Percentiles rank a stretch among this genome's conserved stretches.
These are phyloP conservation scores for Philaenus spumarius DNA, from an alignment of 1,140 invertebrate species.

Conservation along the genomic window DNA sequence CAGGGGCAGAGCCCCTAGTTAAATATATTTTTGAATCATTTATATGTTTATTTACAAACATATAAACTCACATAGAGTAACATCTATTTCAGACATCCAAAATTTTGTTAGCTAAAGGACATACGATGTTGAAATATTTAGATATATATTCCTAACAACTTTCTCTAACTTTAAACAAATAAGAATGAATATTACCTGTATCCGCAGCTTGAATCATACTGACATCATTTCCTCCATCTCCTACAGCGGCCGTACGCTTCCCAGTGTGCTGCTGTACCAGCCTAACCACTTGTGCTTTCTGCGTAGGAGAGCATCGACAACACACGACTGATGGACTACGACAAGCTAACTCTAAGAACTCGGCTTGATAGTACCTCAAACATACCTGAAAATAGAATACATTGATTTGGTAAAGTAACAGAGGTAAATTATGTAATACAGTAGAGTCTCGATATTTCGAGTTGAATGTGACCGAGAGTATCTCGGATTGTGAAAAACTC, in stretches of 20 bases:
- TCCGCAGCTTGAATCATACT: conserved; percentile 95
- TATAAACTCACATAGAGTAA: no score
- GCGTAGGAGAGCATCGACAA: conserved; percentile 96
- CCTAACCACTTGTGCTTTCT: conserved; percentile 91
- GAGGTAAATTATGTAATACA: no score
- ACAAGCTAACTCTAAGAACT: conserved; percentile 92
- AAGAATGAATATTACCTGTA: conserved; percentile 48
- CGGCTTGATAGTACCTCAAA: conserved; percentile 87
- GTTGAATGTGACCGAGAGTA: no score
- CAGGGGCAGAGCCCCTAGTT: no score
- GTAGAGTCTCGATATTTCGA: no score
- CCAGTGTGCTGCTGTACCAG: conserved; percentile 84
- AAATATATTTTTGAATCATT: no score
- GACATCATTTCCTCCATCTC: conserved; percentile 84
- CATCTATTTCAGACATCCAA: no score
- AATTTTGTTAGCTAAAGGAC: no score
- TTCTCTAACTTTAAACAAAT: conserved; percentile 3
- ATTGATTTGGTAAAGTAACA: no score
- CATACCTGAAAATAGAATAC: conserved; percentile 62
- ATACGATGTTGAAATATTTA: no score
- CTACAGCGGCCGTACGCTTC: conserved; percentile 73
- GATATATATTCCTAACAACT: conserved; percentile 4
- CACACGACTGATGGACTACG: conserved; percentile 92
- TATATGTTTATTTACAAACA: no score
- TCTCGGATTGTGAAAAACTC: no score